A percentile compares a stretch with the other conserved stretches of the same genome.
phyloP scores from a whole-genome alignment of 2,113 vertebrate genomes.

The Oceanodroma tethys region DNA sequence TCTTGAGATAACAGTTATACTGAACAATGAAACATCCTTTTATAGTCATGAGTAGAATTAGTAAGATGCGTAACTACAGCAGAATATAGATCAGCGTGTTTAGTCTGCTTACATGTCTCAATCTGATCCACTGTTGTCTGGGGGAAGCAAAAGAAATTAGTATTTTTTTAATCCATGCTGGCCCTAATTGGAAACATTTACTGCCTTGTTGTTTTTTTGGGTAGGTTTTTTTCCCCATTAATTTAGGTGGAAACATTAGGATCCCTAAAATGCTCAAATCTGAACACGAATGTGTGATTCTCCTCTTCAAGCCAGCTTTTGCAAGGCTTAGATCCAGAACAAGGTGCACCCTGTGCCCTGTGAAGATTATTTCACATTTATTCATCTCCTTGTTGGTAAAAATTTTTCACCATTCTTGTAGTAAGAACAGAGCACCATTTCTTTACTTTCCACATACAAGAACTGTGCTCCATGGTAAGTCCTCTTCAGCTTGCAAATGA shows the following conservation, averaged over 20 bases:
- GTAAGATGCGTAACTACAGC: slow-evolving; percentile 29
- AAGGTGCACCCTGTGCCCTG: slow-evolving; percentile 2
- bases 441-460: slow-evolving; percentile 27
- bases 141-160: not conserved
- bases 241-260: not conserved
- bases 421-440: slow-evolving; percentile 40
- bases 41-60: slow-evolving; percentile 52
- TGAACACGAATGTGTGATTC: not conserved
- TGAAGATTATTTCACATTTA: slow-evolving; percentile 16
- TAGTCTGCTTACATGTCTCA: slow-evolving; percentile 31
- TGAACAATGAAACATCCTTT: slow-evolving; percentile 50
- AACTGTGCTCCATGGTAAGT: slow-evolving; percentile 39
- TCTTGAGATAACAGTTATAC: slow-evolving; percentile 51
- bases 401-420: not conserved
- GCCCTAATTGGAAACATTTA: slow-evolving; percentile 7
- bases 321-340: not conserved
- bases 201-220: not conserved
- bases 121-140: not conserved
- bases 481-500: slow-evolving; percentile 63
- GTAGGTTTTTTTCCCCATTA: not conserved
- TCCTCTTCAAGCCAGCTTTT: slow-evolving; percentile 14
- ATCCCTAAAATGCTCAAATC: slow-evolving; percentile 2
- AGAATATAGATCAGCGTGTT: slow-evolving; percentile 50
- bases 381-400: slow-evolving; percentile 8
- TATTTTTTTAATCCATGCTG: not conserved